Evolutionary conservation across 2,797 vertebrate species (phyloP), one percentile per base, ranked within the genome.

Genomic region (Scolopax rusticola): DNA sequence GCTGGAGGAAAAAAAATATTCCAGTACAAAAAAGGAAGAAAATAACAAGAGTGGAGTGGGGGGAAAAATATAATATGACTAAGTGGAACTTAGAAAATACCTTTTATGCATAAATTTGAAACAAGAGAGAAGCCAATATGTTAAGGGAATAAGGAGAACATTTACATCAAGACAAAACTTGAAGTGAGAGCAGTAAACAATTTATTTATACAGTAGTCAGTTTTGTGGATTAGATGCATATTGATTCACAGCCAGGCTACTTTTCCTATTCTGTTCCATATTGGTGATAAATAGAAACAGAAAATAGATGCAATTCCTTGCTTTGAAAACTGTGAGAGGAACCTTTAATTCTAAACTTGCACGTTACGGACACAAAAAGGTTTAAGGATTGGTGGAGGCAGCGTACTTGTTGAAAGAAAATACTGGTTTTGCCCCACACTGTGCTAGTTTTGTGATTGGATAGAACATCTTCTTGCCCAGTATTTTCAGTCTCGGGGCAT

Each of bases 391-490:
- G 2, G 10, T 68, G 17, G 32, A 54, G 73, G 8, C 15, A 10
- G 15, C 1, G 1, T 20, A 1, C 15, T 28, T 27, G 9, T 19
- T 21, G 15, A 14, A 28, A 45, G 50, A 20, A 41, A 60, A 25
- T 2, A 2, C 2, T 4, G 1, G 20, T 38, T 50, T 8, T 6
- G 65, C 8, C n/a, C 12, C 4, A 9, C 2, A 1, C 63, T 28
- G n/a, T 13, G 0, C 8, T 23, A 2, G 7, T 70, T 50, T 2
- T 27, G 13, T 69, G 50, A 28, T 10, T 40, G 27, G 36, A 19
- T 4, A 25, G 47, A 80, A 4, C 18, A 4, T 36, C 12, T 19
- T 32, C 41, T 65, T 50, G 23, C 17, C n/a, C 11, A 56, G 28
- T 69, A 28, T 60, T 74, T 78, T 82, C 33, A 6, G 20, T 23